Percentiles rank a stretch among this genome's conserved stretches.
phyloP scores from a whole-genome alignment of 2,797 vertebrate genomes.

The Cyclopterus lumpus region DNA sequence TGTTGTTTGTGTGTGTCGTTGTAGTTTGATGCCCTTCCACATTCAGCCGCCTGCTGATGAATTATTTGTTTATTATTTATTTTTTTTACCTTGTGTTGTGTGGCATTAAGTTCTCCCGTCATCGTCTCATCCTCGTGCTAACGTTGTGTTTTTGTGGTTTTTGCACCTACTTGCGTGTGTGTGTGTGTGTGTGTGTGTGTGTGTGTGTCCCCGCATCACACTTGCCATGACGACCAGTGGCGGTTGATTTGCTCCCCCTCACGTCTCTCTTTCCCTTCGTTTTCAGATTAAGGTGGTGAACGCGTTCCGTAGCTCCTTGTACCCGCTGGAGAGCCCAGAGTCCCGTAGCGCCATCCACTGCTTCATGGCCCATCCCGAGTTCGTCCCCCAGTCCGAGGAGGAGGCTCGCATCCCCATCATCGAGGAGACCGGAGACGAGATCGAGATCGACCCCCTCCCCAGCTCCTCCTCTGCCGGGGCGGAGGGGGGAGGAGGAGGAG shows the following conservation, averaged over 20 bases:
- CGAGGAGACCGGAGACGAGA: slow-evolving; percentile 80
- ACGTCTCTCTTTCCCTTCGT: slow-evolving; percentile 2
- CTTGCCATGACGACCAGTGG: not conserved
- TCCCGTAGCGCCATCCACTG: slow-evolving; percentile 94
- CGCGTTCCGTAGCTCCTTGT: slow-evolving; percentile 93
- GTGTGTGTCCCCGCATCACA: slow-evolving; percentile 20
- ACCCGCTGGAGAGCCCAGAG: slow-evolving; percentile 90
- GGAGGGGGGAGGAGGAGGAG: slow-evolving; percentile 47
- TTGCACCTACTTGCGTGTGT: slow-evolving; percentile 7
- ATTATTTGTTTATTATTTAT: not conserved
- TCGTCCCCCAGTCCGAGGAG: slow-evolving; percentile 89
- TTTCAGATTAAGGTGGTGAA: slow-evolving; percentile 98
- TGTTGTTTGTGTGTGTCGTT: not conserved
- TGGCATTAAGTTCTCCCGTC: not conserved
- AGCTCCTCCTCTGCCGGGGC: slow-evolving; percentile 53
- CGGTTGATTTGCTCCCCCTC: not conserved
- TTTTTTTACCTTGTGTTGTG: slow-evolving; percentile 21
- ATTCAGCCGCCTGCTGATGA: not conserved
- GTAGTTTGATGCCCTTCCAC: not conserved
- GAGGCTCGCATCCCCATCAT: slow-evolving; percentile 84
- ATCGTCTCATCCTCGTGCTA: not conserved
- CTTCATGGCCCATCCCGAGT: slow-evolving; percentile 97
- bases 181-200: too few species aligned
- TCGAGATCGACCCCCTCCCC: slow-evolving; percentile 64
- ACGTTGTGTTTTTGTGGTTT: slow-evolving; percentile 23